Evolutionary conservation across 2,797 vertebrate genomes (phyloP).

Genomic region (Enteromius anoplus): DNA sequence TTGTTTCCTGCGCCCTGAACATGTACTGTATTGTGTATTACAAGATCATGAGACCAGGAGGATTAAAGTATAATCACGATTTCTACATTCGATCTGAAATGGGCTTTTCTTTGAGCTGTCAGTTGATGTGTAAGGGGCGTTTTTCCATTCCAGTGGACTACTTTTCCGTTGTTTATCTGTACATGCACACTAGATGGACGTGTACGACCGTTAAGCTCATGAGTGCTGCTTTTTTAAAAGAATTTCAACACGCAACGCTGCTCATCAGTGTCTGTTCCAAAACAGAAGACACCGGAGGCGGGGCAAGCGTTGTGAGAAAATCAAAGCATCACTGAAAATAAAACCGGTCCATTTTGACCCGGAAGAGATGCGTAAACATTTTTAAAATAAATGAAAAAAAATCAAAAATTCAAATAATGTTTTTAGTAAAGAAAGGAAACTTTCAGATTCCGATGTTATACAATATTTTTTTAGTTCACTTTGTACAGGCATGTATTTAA

Average conservation of each 20-base stretch:
- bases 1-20: background rate
- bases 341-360: too few species aligned
- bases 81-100: conserved; percentile 8
- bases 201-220: background rate
- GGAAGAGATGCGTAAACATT: too few species aligned
- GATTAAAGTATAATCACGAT: conserved; percentile 36
- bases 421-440: too few species aligned
- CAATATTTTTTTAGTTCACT: too few species aligned
- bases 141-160: background rate
- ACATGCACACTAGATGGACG: background rate
- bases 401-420: too few species aligned
- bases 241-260: background rate
- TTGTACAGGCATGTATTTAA: too few species aligned
- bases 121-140: background rate
- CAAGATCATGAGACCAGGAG: background rate
- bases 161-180: background rate
- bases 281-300: background rate
- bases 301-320: background rate
- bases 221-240: background rate
- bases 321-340: too few species aligned
- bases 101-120: background rate
- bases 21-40: conserved; percentile 1
- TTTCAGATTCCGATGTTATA: too few species aligned
- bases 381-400: too few species aligned
- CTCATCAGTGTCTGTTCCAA: background rate